Evolutionary conservation across 2,797 vertebrate genomes (phyloP).

Genomic region (Dallia pectoralis): DNA sequence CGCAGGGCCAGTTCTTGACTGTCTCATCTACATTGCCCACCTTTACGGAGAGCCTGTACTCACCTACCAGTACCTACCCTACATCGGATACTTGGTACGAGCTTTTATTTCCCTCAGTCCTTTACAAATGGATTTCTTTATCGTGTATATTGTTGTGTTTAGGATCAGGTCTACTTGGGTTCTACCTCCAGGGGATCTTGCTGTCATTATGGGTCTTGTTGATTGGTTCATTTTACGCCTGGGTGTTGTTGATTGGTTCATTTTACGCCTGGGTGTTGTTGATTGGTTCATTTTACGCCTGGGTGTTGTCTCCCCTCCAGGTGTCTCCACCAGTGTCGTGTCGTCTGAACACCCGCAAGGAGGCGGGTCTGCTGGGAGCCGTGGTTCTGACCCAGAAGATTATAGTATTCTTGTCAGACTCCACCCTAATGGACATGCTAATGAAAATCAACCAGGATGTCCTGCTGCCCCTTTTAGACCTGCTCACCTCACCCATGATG

Average conservation of each 20-base stretch:
- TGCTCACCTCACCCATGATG: conserved; percentile 84
- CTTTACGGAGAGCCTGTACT: conserved; percentile 96
- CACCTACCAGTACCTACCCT: conserved; percentile 97
- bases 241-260: neutral
- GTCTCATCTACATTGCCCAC: conserved; percentile 91
- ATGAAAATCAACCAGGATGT: conserved; percentile 97
- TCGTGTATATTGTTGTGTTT: neutral
- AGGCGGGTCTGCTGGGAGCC: conserved; percentile 90
- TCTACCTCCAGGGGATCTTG: neutral
- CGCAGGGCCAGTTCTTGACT: conserved; percentile 88
- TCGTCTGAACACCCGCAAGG: conserved; percentile 94
- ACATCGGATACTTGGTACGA: conserved; percentile 92
- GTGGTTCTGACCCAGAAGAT: conserved; percentile 93
- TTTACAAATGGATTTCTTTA: neutral
- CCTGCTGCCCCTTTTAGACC: conserved; percentile 87
- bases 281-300: conserved; percentile 2
- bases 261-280: neutral
- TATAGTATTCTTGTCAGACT: conserved; percentile 92
- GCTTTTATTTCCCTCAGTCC: neutral
- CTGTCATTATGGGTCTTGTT: neutral
- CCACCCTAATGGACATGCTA: conserved; percentile 97
- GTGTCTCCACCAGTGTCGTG: conserved; percentile 82
- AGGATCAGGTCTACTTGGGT: neutral
- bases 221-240: neutral
- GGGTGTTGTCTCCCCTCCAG: conserved; percentile 61